Base-by-base conservation (phyloP, 1,140 invertebrate species). In the Tetragonula clypearis region DNA sequence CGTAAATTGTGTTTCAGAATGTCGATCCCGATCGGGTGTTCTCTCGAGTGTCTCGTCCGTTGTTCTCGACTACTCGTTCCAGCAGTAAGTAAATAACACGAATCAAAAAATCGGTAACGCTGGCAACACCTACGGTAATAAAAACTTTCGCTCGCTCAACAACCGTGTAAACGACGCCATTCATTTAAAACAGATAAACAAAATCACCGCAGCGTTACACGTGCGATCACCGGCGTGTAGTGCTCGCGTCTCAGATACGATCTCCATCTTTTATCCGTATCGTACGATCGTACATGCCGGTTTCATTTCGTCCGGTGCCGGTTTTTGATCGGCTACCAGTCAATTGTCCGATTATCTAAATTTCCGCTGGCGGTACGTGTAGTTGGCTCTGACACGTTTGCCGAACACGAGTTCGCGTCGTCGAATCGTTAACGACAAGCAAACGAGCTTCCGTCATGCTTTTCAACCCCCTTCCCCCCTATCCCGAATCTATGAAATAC, bases 401-500 rank as follows among this genome's bases (percentile, higher is more conserved):
- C 6, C 41, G 41, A 49, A 49, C 41, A 49, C 41, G 41, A 26
- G 75, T 60, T 30, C 21, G 41, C 56, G 53, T 71, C 14, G 26
- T 30, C 66, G 2, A 41, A 56, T 62, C 82, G 77, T 84, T 84
- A 84, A 84, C 82, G 82, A 72, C 68, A 77, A 30, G 76, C 53
- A 74, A 85, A 74, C 79, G 78, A 80, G 84, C 62, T 68, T 60
- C 71, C 71, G 84, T 85, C 84, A 81, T 75, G 78, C 55, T 68
- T 35, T 56, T 79, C 23, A 30, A 23, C 65, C 73, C 56, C n/a
- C 41, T 6, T 0, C 41, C 41, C 41, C 41, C 8, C 8, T 8
- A 0, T 5, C 41, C 6, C 41, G 41, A 49, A 49, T 35, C 41
- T 71, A 84, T 72, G 82, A 79, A 72, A 62, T 41, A 72, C 71